Evolutionary conservation across 2,888 invertebrate genomes (phyloP).

Genomic region (Platycnemis pennipes): DNA sequence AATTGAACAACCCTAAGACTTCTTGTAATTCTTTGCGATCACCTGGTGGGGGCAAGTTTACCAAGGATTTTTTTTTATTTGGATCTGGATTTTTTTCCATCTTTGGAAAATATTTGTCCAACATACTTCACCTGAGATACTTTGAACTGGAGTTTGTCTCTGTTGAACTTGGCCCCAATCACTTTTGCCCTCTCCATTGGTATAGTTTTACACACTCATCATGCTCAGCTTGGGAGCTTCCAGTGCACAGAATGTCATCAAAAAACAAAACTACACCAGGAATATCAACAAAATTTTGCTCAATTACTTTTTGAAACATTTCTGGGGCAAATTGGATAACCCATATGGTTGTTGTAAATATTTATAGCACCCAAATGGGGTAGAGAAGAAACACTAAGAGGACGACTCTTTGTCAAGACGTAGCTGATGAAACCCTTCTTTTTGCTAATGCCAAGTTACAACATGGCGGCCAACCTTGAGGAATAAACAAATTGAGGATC

Average conservation of each 20-base stretch:
- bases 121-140: neutral
- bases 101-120: slow-evolving; percentile 8
- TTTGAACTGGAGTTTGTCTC: neutral
- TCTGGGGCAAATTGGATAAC: slow-evolving; percentile 2
- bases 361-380: neutral
- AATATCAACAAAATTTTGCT: slow-evolving; percentile 20
- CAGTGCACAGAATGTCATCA: neutral
- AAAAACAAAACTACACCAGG: neutral
- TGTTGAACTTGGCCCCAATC: neutral
- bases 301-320: neutral
- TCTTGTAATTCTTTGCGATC: slow-evolving; percentile 1
- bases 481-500: too few relatives aligned
- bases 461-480: too few relatives aligned
- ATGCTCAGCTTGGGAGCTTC: too few relatives aligned
- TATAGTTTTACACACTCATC: neutral
- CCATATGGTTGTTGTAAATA: neutral
- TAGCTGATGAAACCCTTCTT: too few relatives aligned
- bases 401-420: too few relatives aligned
- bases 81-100: neutral
- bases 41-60: neutral
- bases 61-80: neutral
- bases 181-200: neutral
- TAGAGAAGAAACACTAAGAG: too few relatives aligned
- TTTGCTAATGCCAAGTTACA: too few relatives aligned
- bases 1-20: neutral